phyloP scores from a whole-genome alignment of 1,140 invertebrate species.

The Cotesia typhae region DNA sequence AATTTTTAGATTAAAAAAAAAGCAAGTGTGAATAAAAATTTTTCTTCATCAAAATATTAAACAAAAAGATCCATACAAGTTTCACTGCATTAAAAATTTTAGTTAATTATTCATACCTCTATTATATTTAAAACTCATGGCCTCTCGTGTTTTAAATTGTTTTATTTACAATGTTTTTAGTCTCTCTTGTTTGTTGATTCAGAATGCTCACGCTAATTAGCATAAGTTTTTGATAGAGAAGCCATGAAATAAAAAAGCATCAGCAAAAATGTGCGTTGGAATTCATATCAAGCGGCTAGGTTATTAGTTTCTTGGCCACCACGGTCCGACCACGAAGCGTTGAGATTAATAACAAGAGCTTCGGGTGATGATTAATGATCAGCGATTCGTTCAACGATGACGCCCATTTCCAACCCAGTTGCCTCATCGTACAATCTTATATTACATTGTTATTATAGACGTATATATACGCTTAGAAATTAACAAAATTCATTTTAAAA shows the following conservation, averaged over 20 bases:
- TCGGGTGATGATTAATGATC: slow-evolving; percentile 29
- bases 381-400: slow-evolving; percentile 28
- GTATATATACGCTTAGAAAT: too few relatives aligned
- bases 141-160: too few relatives aligned
- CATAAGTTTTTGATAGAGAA: not conserved
- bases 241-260: too few relatives aligned
- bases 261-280: slow-evolving; percentile 1
- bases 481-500: slow-evolving; percentile 37
- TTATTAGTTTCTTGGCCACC: not conserved
- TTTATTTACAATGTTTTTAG: too few relatives aligned
- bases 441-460: slow-evolving; percentile 22
- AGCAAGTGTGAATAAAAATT: too few relatives aligned
- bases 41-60: too few relatives aligned
- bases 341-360: slow-evolving; percentile 30
- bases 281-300: slow-evolving; percentile 12
- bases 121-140: too few relatives aligned
- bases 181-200: not conserved
- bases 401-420: slow-evolving; percentile 24
- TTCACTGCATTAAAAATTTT: too few relatives aligned
- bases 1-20: too few relatives aligned
- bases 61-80: too few relatives aligned
- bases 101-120: too few relatives aligned
- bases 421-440: slow-evolving; percentile 21
- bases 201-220: not conserved
- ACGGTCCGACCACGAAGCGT: not conserved